phyloP scores from a whole-genome alignment of 2,113 vertebrate genomes.

The Bubo scandiacus region DNA sequence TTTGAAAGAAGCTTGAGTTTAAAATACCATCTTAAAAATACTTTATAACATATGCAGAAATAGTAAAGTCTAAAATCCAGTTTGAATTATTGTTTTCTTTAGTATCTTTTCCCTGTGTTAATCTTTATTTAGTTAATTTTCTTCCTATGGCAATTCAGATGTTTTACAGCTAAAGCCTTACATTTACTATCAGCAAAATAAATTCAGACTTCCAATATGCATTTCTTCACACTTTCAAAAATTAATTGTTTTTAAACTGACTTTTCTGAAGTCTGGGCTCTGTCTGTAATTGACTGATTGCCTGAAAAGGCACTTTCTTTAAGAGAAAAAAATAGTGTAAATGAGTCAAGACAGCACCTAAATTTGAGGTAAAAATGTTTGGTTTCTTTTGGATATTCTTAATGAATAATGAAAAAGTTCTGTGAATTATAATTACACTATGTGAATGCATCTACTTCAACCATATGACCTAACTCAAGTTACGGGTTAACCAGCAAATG shows the following conservation, averaged over 20 bases:
- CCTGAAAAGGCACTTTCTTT: background rate
- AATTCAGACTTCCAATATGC: background rate
- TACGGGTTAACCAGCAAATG: background rate
- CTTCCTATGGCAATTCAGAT: background rate
- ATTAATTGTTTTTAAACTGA: background rate
- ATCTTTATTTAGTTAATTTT: background rate
- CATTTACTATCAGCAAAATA: background rate
- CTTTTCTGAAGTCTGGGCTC: background rate
- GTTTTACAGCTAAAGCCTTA: background rate
- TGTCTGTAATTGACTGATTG: background rate
- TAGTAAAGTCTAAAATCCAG: background rate
- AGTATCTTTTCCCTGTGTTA: background rate
- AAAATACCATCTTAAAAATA: slow-evolving; percentile 13
- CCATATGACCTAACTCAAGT: background rate
- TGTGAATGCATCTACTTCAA: background rate
- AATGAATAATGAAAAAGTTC: background rate
- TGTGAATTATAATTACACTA: background rate
- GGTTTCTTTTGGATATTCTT: background rate
- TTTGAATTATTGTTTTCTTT: background rate
- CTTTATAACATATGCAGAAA: background rate
- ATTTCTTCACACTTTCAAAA: background rate
- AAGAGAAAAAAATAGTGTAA: background rate
- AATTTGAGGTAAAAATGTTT: background rate
- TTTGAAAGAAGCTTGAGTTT: slow-evolving; percentile 22
- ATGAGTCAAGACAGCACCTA: background rate